Evolutionary conservation across 1,140 invertebrate genomes (phyloP), one percentile per base, ranked within the genome.

Genomic region (Drosophila ananassae): DNA sequence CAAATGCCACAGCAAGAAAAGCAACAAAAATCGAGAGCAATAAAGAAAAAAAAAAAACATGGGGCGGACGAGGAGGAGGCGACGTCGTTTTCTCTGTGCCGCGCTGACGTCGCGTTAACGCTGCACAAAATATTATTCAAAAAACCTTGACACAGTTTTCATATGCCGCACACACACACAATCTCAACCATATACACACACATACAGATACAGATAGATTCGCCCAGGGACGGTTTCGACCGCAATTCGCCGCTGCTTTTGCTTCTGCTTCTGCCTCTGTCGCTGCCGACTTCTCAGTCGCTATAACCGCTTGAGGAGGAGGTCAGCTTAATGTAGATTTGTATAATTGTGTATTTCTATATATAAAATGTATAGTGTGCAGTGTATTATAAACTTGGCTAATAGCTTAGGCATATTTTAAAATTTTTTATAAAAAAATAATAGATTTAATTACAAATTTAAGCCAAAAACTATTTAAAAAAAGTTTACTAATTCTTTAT

Each of bases 91-190:
- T 73, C 72, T 73, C 59, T 74, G 69, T 54, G 77, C 47, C 60
- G 52, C 58, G 79, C 55, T 71, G 62, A 66, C 82, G 78, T 78
- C 66, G 79, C 79, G 82, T 87, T 83, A 89, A 87, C 83, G 83
- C 83, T 83, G 83, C 83, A 87, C 83, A 87, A 89, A 89, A 89
- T 89, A 87, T 90, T 89, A 90, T 89, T 89, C 74, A 82, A 91
- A 89, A 91, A 91, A 91, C 90, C 90, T 91, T 91, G 90, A 91
- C 90, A 91, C 87, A 91, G 85, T 91, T 91, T 91, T 87, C 74
- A 69, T 89, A 76, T 76, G 77, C 89, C 83, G 74, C 63, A 75
- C 78, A 87, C 52, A 87, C 44, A 78, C 53, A 79, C 44, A 55
- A 56, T 46, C 30, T 47, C 22, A 59, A n/a, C 48, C 28, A 55